These are phyloP conservation scores for Pelobates cultripes DNA, from an alignment of 2,797 vertebrate species.

Conservation along the genomic window DNA sequence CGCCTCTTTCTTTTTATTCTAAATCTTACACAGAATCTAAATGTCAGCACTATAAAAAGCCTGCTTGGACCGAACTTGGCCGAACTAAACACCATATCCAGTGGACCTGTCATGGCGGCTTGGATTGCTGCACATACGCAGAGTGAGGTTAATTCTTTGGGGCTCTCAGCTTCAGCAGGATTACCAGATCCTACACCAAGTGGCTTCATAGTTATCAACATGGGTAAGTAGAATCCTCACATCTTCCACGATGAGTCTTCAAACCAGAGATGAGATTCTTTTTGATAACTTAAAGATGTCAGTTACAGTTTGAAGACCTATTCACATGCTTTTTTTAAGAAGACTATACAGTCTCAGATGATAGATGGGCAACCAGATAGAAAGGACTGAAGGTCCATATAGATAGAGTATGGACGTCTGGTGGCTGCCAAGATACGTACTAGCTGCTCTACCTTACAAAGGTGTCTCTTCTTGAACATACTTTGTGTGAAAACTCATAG, in stretches of 20 bases:
- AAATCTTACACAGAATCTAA: conserved; percentile 20
- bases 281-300: background rate
- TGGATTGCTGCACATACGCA: conserved; percentile 23
- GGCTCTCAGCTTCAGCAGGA: conserved; percentile 5
- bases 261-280: background rate
- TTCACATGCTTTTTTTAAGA: too few relatives aligned
- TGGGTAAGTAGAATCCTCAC: background rate
- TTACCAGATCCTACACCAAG: background rate
- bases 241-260: background rate
- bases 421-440: too few relatives aligned
- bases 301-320: too few relatives aligned
- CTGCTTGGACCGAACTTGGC: conserved; percentile 26
- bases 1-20: background rate
- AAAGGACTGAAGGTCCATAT: too few relatives aligned
- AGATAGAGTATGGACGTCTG: too few relatives aligned
- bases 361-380: too few relatives aligned
- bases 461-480: too few relatives aligned
- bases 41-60: conserved; percentile 21
- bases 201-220: background rate
- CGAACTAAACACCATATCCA: conserved; percentile 26
- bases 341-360: too few relatives aligned
- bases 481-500: too few relatives aligned
- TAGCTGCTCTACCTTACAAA: too few relatives aligned
- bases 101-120: background rate
- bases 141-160: conserved; percentile 27